Percentiles rank a stretch among this genome's conserved stretches.
Evolutionary conservation across 1,140 invertebrate genomes (phyloP).

Genomic region (Mylabris phalerata): DNA sequence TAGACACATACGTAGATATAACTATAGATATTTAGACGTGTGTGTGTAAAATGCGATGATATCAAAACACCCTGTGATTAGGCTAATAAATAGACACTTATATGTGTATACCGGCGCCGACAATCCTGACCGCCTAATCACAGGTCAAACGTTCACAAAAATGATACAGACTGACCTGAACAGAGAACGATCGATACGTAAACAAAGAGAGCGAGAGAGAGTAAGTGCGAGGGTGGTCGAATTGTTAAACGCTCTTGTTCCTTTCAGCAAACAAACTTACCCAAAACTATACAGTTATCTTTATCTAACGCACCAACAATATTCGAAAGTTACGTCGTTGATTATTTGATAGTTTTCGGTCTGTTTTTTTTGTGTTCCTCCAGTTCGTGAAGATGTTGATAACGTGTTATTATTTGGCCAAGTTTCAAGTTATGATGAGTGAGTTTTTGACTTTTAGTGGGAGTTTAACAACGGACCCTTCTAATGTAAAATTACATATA

Average conservation of each 20-base stretch:
- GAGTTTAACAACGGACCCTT: conserved; percentile 6
- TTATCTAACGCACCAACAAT: no score
- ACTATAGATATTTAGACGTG: no score
- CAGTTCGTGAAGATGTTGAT: neutral
- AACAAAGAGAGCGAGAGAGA: neutral
- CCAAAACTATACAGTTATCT: no score
- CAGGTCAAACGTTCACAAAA: conserved; percentile 35
- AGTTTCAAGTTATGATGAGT: conserved; percentile 19
- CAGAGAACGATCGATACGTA: no score
- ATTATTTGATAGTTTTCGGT: no score
- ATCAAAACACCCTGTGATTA: conserved; percentile 35
- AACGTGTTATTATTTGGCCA: conserved; percentile 22
- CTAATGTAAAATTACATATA: neutral
- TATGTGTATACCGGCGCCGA: conserved; percentile 27
- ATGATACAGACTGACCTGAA: conserved; percentile 23
- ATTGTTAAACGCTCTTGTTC: neutral
- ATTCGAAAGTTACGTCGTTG: no score
- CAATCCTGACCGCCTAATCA: conserved; percentile 34
- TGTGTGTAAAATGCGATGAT: conserved; percentile 1
- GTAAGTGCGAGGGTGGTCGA: conserved; percentile 29
- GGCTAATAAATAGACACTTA: conserved; percentile 37
- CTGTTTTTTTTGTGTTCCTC: no score
- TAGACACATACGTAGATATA: no score
- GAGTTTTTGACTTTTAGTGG: conserved; percentile 11
- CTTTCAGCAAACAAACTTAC: conserved; percentile 3